Evolutionary conservation across 2,113 vertebrate species (phyloP).

Genomic region (Diadophis punctatus): DNA sequence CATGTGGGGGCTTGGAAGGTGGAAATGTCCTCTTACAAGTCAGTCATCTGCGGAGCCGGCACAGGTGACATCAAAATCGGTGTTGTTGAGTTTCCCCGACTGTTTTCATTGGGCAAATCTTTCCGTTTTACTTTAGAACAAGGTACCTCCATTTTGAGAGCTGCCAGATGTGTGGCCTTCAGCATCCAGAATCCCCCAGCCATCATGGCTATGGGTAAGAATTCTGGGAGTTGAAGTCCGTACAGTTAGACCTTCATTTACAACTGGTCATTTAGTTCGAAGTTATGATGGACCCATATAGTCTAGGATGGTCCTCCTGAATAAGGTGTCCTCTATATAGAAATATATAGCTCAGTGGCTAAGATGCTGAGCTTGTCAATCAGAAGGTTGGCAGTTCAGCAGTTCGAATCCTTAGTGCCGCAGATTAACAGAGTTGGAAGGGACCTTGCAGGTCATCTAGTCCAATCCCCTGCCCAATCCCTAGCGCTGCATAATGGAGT

Average conservation of each 20-base stretch:
- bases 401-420: too few relatives aligned
- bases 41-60: conserved; percentile 11
- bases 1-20: neutral
- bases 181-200: neutral
- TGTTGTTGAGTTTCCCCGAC: neutral
- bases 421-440: too few relatives aligned
- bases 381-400: too few relatives aligned
- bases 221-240: neutral
- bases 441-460: too few relatives aligned
- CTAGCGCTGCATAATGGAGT: too few relatives aligned
- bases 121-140: neutral
- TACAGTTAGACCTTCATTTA: too few relatives aligned
- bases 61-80: neutral
- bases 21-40: fast-evolving
- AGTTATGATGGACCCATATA: too few relatives aligned
- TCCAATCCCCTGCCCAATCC: too few relatives aligned
- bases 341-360: too few relatives aligned
- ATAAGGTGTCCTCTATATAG: neutral
- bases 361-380: too few relatives aligned
- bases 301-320: neutral
- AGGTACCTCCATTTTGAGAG: neutral
- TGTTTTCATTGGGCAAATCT: neutral
- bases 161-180: neutral
- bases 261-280: too few relatives aligned
- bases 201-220: neutral